Conservation (phyloP, 2,888 invertebrate species). For the Polyommatus iphigenia region DNA sequence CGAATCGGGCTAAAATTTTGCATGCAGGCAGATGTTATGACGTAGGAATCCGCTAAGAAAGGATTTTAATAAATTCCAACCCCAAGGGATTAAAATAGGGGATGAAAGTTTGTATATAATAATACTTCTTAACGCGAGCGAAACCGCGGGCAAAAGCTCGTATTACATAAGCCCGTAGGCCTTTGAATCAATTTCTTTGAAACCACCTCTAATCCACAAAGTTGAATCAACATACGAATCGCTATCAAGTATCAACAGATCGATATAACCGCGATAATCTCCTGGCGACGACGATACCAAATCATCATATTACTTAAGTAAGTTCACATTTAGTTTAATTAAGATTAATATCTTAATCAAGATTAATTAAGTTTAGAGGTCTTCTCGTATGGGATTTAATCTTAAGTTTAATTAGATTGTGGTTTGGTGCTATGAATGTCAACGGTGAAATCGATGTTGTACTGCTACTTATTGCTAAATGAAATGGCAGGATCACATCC, state of each 20-base stretch:
- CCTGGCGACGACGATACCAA: neutral
- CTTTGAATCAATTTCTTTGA: no score
- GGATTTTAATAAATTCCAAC: no score
- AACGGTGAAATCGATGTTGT: neutral
- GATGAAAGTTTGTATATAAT: no score
- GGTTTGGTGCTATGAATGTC: neutral
- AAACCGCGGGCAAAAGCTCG: no score
- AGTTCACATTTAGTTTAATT: neutral
- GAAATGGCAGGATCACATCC: no score
- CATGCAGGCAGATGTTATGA: no score
- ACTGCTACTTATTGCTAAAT: neutral
- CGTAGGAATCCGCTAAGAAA: no score
- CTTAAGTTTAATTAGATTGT: constrained; percentile 13
- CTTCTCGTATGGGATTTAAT: neutral
- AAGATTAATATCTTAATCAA: neutral
- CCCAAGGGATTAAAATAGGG: no score
- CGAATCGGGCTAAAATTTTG: no score
- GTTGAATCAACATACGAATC: neutral
- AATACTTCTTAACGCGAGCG: no score
- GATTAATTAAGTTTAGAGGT: neutral
- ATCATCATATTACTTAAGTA: constrained; percentile 1
- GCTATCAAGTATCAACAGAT: neutral
- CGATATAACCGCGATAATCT: neutral
- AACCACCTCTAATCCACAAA: neutral
- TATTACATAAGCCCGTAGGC: no score